A percentile compares a stretch with the other conserved stretches of the same genome.
These are phyloP conservation scores for Cotesia congregata DNA, from an alignment of 2,888 invertebrate species.

Conservation along the genomic window DNA sequence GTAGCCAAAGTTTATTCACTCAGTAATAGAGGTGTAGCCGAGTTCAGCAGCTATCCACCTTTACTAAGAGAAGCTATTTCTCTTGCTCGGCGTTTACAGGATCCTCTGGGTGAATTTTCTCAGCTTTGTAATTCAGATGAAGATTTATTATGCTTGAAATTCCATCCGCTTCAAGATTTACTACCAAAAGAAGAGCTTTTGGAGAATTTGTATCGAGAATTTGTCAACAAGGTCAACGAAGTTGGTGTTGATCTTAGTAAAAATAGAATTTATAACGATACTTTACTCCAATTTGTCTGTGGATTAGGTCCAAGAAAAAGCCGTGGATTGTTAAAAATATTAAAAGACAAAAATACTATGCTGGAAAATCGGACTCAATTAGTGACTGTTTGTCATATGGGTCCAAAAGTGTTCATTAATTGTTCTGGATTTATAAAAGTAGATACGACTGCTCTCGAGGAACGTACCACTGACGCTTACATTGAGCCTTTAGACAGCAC, in stretches of 20 bases:
- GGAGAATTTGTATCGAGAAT: constrained; percentile 88
- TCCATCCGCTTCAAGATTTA: constrained; percentile 88
- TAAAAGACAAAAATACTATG: constrained; percentile 92
- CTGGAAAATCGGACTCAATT: constrained; percentile 95
- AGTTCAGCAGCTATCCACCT: constrained; percentile 94
- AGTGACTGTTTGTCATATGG: constrained; percentile 96
- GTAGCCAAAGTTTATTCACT: constrained; percentile 93
- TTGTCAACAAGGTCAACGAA: constrained; percentile 96
- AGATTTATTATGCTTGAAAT: constrained; percentile 94
- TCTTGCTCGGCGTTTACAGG: constrained; percentile 91
- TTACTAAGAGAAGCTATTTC: constrained; percentile 94
- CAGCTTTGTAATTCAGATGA: constrained; percentile 97
- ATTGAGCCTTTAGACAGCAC: constrained; percentile 97
- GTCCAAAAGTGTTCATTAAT: constrained; percentile 98
- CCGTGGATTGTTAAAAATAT: constrained; percentile 84
- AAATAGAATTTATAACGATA: constrained; percentile 88
- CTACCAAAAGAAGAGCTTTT: constrained; percentile 87
- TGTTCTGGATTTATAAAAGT: constrained; percentile 99
- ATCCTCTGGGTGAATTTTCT: constrained; percentile 95
- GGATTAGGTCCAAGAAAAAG: constrained; percentile 97
- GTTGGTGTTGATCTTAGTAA: constrained; percentile 98
- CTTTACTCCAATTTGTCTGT: constrained; percentile 95
- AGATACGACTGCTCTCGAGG: constrained; percentile 94
- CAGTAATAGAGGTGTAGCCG: constrained; percentile 87
- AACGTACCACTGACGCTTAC: constrained; percentile 89